Evolutionary conservation across 2,797 vertebrate species (phyloP).

Genomic region (Paratrypauchen microcephalus): DNA sequence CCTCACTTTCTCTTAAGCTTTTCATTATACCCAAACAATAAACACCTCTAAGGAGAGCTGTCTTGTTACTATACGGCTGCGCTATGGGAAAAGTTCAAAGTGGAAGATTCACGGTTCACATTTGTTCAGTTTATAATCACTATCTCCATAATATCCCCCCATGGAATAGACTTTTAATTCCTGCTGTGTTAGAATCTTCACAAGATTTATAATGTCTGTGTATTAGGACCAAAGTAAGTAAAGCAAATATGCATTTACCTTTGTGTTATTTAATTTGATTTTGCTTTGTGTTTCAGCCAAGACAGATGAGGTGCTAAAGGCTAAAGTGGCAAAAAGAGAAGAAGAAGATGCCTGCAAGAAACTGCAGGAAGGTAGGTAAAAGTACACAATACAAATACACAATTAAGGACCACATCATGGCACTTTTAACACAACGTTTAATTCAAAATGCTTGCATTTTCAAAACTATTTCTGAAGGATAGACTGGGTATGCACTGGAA

Average conservation of each 20-base stretch:
- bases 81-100: conserved; percentile 40
- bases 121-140: conserved; percentile 32
- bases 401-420: not conserved
- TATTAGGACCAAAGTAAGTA: not conserved
- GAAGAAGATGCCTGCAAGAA: conserved; percentile 88
- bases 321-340: conserved; percentile 87
- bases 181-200: not conserved
- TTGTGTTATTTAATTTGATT: not conserved
- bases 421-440: not conserved
- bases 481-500: not conserved
- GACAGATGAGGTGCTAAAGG: conserved; percentile 90
- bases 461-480: not conserved
- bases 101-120: conserved; percentile 25
- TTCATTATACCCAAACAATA: conserved; percentile 74
- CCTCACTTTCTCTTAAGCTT: conserved; percentile 77
- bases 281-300: conserved; percentile 78
- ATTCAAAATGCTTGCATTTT: not conserved
- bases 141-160: conserved; percentile 18
- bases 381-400: not conserved
- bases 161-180: conserved; percentile 3
- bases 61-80: conserved; percentile 49
- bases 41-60: conserved; percentile 62
- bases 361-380: conserved; percentile 85
- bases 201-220: not conserved
- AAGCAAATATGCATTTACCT: conserved; percentile 6